Conservation (phyloP, 2,113 vertebrate genomes). For the Motacilla alba region DNA sequence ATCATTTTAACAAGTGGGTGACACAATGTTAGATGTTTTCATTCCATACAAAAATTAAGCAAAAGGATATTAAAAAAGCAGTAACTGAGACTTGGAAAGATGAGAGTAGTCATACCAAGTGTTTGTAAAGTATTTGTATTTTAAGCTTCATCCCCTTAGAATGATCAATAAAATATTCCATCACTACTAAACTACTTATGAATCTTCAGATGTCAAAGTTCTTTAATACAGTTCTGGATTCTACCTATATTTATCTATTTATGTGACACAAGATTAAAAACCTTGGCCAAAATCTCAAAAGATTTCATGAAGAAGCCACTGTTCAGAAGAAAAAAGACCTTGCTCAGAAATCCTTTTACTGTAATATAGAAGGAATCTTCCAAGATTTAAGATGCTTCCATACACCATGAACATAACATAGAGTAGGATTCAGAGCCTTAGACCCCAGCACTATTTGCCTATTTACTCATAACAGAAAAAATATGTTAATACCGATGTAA, state of each 20-base stretch:
- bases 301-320: background rate
- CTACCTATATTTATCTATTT: background rate
- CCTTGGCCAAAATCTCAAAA: background rate
- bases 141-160: background rate
- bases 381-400: background rate
- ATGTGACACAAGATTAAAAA: background rate
- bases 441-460: background rate
- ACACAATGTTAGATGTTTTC: background rate
- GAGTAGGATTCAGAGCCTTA: background rate
- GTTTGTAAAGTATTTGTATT: background rate
- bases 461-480: background rate
- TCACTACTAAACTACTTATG: background rate
- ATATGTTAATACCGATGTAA: background rate
- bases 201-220: background rate
- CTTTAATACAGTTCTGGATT: background rate
- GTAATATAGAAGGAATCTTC: background rate
- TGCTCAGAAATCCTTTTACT: background rate
- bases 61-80: background rate
- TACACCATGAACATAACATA: background rate
- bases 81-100: background rate
- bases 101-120: rapidly evolving
- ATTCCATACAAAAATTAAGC: background rate
- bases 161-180: background rate
- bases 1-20: background rate
- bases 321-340: background rate